Percentiles rank a stretch among this genome's conserved stretches.
These are phyloP conservation scores for Leptinotarsa defecta DNA, from an alignment of 1,140 invertebrate species.

Conservation along the genomic window DNA sequence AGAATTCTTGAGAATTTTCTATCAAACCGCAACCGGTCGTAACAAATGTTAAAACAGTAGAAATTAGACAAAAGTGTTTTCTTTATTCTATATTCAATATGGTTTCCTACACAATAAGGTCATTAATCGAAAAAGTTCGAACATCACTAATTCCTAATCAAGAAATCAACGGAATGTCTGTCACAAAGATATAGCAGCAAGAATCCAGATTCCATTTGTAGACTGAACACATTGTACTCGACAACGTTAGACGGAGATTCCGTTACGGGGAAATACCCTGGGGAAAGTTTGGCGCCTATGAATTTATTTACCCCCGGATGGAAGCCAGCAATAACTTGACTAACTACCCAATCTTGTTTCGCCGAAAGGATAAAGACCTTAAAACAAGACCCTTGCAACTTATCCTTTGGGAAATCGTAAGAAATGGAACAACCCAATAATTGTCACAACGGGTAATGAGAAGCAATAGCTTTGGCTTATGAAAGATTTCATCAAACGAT, in stretches of 20 bases:
- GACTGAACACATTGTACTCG: background rate
- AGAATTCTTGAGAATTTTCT: too few relatives aligned
- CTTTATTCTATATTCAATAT: too few relatives aligned
- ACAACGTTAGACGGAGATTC: background rate
- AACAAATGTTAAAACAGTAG: too few relatives aligned
- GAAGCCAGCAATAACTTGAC: background rate
- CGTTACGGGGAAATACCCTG: background rate
- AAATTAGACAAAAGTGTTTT: too few relatives aligned
- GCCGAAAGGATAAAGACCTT: background rate
- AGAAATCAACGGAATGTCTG: too few relatives aligned
- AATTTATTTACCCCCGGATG: background rate
- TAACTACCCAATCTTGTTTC: background rate
- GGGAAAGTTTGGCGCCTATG: background rate
- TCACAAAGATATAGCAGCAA: too few relatives aligned
- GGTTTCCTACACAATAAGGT: too few relatives aligned
- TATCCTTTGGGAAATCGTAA: background rate
- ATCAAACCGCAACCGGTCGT: too few relatives aligned
- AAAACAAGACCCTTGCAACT: background rate
- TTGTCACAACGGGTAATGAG: background rate
- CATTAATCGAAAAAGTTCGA: too few relatives aligned
- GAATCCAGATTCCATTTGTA: too few relatives aligned
- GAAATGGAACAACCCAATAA: background rate
- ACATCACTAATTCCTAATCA: too few relatives aligned
- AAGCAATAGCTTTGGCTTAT: background rate
- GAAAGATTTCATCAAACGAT: too few relatives aligned